These are phyloP conservation scores for Cuculus canorus DNA, from an alignment of 2,797 vertebrate genomes.

Conservation along the genomic window DNA sequence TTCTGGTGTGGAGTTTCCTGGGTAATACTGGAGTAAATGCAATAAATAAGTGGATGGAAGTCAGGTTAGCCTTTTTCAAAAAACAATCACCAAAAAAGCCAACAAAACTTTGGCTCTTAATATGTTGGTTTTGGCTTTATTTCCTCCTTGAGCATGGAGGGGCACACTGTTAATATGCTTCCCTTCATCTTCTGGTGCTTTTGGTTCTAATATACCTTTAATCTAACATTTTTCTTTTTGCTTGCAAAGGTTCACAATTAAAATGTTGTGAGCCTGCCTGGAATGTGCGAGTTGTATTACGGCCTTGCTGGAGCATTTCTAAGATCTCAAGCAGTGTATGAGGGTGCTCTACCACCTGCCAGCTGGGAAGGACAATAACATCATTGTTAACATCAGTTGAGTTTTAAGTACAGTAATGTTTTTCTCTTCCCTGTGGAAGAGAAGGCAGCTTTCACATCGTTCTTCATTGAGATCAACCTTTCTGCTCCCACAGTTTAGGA, in stretches of 20 bases:
- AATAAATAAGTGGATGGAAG: background rate
- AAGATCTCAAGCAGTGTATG: background rate
- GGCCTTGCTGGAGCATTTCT: conserved; percentile 33
- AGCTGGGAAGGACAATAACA: conserved; percentile 32
- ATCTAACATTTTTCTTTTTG: background rate
- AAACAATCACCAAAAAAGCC: background rate
- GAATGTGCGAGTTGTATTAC: background rate
- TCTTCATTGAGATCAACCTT: fast-evolving
- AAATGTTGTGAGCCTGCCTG: background rate
- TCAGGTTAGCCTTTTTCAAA: background rate
- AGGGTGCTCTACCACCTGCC: background rate
- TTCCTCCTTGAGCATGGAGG: background rate
- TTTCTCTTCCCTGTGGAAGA: background rate
- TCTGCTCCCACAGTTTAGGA: background rate
- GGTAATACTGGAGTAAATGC: background rate
- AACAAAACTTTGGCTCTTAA: background rate
- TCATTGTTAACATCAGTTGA: conserved; percentile 2
- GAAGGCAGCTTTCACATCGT: background rate
- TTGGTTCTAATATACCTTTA: background rate
- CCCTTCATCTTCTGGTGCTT: background rate
- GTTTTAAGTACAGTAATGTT: background rate
- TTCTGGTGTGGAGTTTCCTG: background rate
- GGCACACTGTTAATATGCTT: background rate
- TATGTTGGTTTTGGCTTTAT: background rate
- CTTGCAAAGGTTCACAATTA: background rate